Base-by-base conservation (phyloP, 2,113 vertebrate species). In the Jaculus jaculus region DNA sequence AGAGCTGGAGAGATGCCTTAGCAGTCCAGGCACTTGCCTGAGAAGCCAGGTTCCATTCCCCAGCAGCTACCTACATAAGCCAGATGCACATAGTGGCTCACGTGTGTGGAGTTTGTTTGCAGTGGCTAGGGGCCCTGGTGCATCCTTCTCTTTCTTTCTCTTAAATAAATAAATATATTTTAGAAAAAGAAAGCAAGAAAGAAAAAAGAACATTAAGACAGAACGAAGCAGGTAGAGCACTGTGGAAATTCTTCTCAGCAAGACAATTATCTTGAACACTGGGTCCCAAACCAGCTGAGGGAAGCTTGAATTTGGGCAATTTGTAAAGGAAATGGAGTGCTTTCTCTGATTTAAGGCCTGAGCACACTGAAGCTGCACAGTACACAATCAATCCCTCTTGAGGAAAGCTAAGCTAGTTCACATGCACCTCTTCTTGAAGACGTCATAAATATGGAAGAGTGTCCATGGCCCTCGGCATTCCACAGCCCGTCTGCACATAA, bases 351-450 rank as follows among this genome's bases (percentile, higher is more conserved):
- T 37, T 79, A 86, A 75, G 51, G 17, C 24, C 77, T 39, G 39
- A 47, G 39, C 3, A 73, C 5, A 18, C 39, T 51, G 60, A 66
- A 3, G 78, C 65, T 78, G 82, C 74, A 86, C 58, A 47, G 88
- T 24, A 94, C 32, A 75, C 87, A 89, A 89, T 93, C 87, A 89
- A 89, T 93, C n/a, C 85, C 47, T 91, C 65, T 69, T 30, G 21
- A 28, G 58, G 60, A 78, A 91, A 85, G 74, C 69, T n/a, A 18
- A 47, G 84, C 84, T 7, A 42, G 77, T 37, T 84, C 61, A 61
- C 18, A 15, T 6, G 7, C 28, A 34, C 42, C 28, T 66, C 42
- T 58, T 84, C 61, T 71, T n/a, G 26, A 91, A 34, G 39, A 30
- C n/a, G 39, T 71, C 71, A 87, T 60, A 39, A n/a, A 28, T 24